Conservation (phyloP, 1,140 invertebrate genomes). For the Lamellibrachia luymesi region DNA sequence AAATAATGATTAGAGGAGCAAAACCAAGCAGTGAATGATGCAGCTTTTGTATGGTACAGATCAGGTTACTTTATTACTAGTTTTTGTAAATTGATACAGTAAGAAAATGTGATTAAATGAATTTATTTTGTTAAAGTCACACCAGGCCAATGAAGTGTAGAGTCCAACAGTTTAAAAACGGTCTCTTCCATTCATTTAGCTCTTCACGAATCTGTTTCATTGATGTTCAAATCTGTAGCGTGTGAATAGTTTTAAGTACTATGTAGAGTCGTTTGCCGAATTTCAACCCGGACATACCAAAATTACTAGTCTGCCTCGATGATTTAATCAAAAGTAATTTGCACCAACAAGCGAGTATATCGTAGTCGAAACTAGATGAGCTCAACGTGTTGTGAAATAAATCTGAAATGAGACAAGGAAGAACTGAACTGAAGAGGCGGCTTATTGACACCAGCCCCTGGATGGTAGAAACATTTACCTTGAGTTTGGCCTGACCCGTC, state of each 20-base stretch:
- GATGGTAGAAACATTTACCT: background rate
- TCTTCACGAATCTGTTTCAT: background rate
- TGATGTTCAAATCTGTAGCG: background rate
- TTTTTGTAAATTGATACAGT: too few relatives aligned
- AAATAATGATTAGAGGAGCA: too few relatives aligned
- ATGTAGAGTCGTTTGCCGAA: background rate
- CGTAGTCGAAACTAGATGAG: background rate
- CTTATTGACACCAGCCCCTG: background rate
- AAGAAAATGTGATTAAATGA: too few relatives aligned
- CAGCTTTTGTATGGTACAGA: too few relatives aligned
- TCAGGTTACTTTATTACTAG: too few relatives aligned
- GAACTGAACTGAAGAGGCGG: background rate
- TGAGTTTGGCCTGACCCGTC: slow-evolving; percentile 17
- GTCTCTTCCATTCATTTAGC: too few relatives aligned
- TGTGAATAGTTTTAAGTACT: background rate
- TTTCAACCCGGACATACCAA: background rate
- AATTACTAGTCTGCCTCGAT: background rate
- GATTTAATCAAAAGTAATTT: background rate
- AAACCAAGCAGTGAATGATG: too few relatives aligned
- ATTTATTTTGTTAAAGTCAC: too few relatives aligned
- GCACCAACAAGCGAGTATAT: background rate
- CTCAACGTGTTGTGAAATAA: background rate
- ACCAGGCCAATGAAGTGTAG: too few relatives aligned
- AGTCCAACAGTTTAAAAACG: too few relatives aligned
- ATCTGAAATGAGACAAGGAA: too few relatives aligned